Base-by-base conservation (phyloP, 2,888 invertebrate species). In the Epistrophella euchroma region DNA sequence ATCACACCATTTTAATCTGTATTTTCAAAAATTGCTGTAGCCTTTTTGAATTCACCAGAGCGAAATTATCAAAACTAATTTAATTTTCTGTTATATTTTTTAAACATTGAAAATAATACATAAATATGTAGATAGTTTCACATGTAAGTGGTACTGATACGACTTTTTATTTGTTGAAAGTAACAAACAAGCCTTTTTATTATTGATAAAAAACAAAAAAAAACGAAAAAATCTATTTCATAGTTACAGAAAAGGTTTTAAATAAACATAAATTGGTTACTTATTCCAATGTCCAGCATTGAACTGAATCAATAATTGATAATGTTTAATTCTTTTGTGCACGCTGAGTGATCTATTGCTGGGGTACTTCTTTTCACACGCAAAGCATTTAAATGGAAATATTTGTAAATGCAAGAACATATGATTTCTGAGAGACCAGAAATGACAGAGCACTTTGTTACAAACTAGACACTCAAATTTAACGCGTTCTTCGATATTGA, bases 221-320 rank as follows among this genome's bases (percentile, higher is more conserved):
- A n/a, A n/a, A n/a, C n/a, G n/a, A n/a, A n/a, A 35, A 35, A 35
- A 17, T 4, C 58, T 7, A 37, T 22, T 58, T 58, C 58, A 37
- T 37, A 58, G 37, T 58, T 35, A 58, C 58, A 35, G 7, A 19
- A 58, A 37, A 37, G 3, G 6, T 35, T 35, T 35, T 4, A 52
- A 52, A 5, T 56, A 13, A 17, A 58, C 32, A 35, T 58, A 32
- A 58, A 35, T 35, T 19, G 15, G 0, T 13, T 13, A 50, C 11
- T 40, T 17, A 4, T 50, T 22, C 60, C 60, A 68, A 74, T 52
- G 58, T 13, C 40, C 66, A 74, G 58, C 79, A 74, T 52, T 43
- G n/a, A 19, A 17, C 11, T 13, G 4, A n/a, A 19, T 10, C 2
- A 35, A 1, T 17, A 56, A 17, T 17, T 17, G 5, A 15, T 10